Evolutionary conservation across 2,888 invertebrate species (phyloP).

Genomic region (Monoplex corrugatus): DNA sequence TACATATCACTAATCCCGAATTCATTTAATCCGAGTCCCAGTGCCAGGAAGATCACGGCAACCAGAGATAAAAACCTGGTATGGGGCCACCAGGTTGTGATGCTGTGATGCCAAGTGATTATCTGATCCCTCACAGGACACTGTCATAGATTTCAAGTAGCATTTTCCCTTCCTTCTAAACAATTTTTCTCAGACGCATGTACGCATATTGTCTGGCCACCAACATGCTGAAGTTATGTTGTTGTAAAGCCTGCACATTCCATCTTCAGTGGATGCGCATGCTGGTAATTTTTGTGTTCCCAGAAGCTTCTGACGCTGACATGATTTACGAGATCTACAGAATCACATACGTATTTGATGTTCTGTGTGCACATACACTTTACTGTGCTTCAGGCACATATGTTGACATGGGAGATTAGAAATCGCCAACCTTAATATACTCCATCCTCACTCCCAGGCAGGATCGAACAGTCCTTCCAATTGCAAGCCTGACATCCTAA

Average conservation of each 20-base stretch:
- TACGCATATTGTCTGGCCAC: too few relatives aligned
- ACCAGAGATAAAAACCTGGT: too few relatives aligned
- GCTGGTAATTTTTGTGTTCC: not conserved
- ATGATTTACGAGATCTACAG: not conserved
- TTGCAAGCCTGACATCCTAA: not conserved
- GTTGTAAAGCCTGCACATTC: not conserved
- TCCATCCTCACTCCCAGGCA: not conserved
- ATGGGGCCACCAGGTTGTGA: too few relatives aligned
- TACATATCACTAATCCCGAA: too few relatives aligned
- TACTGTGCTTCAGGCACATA: not conserved
- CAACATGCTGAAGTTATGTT: too few relatives aligned
- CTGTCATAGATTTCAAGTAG: too few relatives aligned
- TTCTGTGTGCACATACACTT: not conserved
- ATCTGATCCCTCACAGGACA: too few relatives aligned
- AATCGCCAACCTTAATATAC: not conserved
- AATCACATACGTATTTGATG: not conserved
- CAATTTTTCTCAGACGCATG: too few relatives aligned
- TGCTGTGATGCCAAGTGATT: too few relatives aligned
- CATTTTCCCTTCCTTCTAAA: too few relatives aligned
- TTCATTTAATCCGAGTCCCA: too few relatives aligned
- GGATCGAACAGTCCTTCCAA: not conserved
- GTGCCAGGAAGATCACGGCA: too few relatives aligned
- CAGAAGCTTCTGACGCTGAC: not conserved
- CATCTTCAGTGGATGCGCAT: not conserved
- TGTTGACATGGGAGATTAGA: not conserved